Base-by-base conservation (phyloP, 2,113 vertebrate genomes). In the Choloepus hoffmanni region DNA sequence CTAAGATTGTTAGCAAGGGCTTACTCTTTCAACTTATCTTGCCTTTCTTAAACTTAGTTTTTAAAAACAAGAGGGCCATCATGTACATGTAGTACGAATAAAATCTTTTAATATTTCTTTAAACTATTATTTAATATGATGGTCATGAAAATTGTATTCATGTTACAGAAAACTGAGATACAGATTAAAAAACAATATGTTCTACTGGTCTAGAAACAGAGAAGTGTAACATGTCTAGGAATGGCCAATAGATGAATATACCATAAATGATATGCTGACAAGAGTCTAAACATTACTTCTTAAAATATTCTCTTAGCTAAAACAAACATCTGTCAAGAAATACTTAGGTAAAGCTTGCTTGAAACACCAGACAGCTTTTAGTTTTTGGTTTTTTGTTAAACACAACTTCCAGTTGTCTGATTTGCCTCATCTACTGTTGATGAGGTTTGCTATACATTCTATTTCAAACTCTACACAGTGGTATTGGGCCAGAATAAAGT, bases 381-480 rank as follows among this genome's bases (percentile, higher is more conserved):
- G 28, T 55, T 55, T 78, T 88, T 72, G 72, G 21, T 89, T 90
- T 21, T 58, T 6, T 95, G 77, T 73, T 76, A 3, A 73, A 88
- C 95, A 96, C 26, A 94, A 62, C 74, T 81, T 88, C 28, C 10
- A 68, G 4, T 92, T 90, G 23, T 93, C 40, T 85, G 55, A 93
- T 87, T 95, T 45, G 72, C 63, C 36, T 92, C 33, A 90, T 72
- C 40, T 85, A 91, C 26, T 88, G n/a, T 24, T 95, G 33, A 21
- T 60, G 62, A 85, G 16, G 5, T 63, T 95, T 86, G 85, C 90
- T 45, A 53, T 40, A 88, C 28, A 58, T 85, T 77, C 36, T 79
- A 76, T 94, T 87, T 90, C 43, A 93, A 96, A 93, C 24, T 92
- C 60, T 95, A 91, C 94, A 68, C 28, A 94, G 19, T 72, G 24